Conservation (phyloP, 2,797 vertebrate species). For the Alectoris magna region DNA sequence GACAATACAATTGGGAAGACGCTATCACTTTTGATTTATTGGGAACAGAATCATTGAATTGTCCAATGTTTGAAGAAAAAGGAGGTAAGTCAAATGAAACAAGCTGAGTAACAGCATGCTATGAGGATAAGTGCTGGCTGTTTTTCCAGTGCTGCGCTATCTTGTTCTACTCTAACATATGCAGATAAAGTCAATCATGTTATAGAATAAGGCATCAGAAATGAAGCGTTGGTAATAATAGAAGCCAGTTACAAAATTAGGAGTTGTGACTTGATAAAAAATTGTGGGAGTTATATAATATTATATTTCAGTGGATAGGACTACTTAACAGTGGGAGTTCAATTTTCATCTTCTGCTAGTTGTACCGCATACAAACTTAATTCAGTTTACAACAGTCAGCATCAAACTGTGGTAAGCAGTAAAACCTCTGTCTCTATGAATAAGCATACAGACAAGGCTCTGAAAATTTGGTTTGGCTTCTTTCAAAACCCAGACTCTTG, state of each 20-base stretch:
- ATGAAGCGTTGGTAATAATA: neutral
- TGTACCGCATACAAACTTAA: neutral
- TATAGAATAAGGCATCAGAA: neutral
- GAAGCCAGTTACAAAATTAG: neutral
- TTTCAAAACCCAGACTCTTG: conserved; percentile 38
- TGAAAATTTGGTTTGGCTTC: conserved; percentile 30
- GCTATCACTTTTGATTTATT: neutral
- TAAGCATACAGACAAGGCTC: neutral
- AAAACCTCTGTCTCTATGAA: conserved; percentile 20
- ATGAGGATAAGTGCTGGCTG: neutral
- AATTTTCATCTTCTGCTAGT: conserved; percentile 18
- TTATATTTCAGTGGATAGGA: neutral
- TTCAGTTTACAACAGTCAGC: conserved; percentile 22
- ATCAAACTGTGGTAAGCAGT: conserved; percentile 21
- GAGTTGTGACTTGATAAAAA: neutral
- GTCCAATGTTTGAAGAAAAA: conserved; percentile 13
- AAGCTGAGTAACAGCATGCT: neutral
- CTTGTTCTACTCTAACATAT: neutral
- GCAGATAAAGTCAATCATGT: neutral
- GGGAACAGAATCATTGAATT: neutral
- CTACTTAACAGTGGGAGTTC: neutral
- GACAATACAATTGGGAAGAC: neutral
- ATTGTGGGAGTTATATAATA: neutral
- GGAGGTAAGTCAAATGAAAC: conserved; percentile 19
- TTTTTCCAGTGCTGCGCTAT: neutral